Evolutionary conservation across 1,140 invertebrate genomes (phyloP).

Genomic region (Hyphantria cunea): DNA sequence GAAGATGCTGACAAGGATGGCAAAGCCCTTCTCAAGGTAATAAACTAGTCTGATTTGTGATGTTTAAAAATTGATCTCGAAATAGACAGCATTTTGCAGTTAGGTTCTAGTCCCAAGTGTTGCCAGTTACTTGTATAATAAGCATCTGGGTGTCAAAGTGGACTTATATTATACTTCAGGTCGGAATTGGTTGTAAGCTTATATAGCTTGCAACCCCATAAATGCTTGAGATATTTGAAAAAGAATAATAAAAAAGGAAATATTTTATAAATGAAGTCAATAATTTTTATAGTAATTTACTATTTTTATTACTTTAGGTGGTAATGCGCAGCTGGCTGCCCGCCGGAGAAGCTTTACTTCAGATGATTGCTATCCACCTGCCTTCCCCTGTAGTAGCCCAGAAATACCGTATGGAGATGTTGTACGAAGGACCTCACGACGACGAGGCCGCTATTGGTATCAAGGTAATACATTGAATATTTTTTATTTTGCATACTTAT

Average conservation of each 20-base stretch:
- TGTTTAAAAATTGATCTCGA: too few species aligned
- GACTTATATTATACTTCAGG: constrained; percentile 53
- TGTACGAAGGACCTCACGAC: constrained; percentile 98
- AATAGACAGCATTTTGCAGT: too few species aligned
- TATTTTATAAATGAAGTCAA: too few species aligned
- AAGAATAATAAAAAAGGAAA: too few species aligned
- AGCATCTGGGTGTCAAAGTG: constrained; percentile 59
- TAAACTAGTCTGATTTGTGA: too few species aligned
- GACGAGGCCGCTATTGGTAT: constrained; percentile 97
- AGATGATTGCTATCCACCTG: constrained; percentile 99
- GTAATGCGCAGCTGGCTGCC: constrained; percentile 99
- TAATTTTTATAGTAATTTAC: background rate
- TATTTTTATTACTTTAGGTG: constrained; percentile 80
- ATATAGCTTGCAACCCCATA: constrained; percentile 48
- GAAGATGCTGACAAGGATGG: constrained; percentile 99
- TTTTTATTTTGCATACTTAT: background rate
- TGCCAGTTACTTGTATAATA: constrained; percentile 49
- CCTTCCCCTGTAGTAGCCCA: constrained; percentile 99
- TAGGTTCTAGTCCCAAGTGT: constrained; percentile 49
- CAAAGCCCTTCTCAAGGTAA: constrained; percentile 92
- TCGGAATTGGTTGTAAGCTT: constrained; percentile 55
- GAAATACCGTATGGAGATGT: constrained; percentile 99
- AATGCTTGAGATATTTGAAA: constrained; percentile 48
- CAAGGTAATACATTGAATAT: constrained; percentile 81
- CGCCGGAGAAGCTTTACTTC: constrained; percentile 99